Base-by-base conservation (phyloP, 1,140 invertebrate genomes). In the Asobara japonica region DNA sequence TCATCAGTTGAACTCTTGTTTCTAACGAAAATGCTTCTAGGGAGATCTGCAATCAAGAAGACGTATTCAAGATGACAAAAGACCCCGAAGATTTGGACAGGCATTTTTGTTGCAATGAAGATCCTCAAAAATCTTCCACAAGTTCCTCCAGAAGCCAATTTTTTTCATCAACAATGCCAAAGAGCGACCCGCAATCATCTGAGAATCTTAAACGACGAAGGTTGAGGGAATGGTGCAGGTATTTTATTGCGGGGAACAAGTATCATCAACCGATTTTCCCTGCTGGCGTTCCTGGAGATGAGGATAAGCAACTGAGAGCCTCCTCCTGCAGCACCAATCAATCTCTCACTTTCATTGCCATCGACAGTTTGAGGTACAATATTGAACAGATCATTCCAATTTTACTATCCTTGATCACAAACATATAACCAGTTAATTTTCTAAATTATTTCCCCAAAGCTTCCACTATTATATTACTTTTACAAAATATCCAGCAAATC, bases 321-420 rank as follows among this genome's bases (percentile, higher is more conserved):
- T 79, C 88, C 6, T 84, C 87, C 1, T 93, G 92, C 79, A 83
- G 80, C 60, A 89, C 86, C 0, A 96, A 96, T 81, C 87, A 86
- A 75, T 92, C 90, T 16, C 74, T 96, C 25, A 88, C 89, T 45
- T 90, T 95, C 71, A 79, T 94, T 31, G 92, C 92, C 0, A 89
- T 95, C 60, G 94, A 95, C 78, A 92, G 91, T 77, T 78, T 92
- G 3, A 78, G 89, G 29, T n/a, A n/a, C n/a, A n/a, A n/a, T n/a
- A n/a, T n/a, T n/a, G n/a, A n/a, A n/a, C n/a, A n/a, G n/a, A n/a
- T n/a, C n/a, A n/a, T n/a, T n/a, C n/a, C n/a, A n/a, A n/a, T n/a
- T n/a, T n/a, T n/a, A n/a, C n/a, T n/a, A n/a, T n/a, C n/a, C n/a
- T n/a, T n/a, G n/a, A n/a, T n/a, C n/a, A n/a, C n/a, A n/a, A n/a